Base-by-base conservation (phyloP, 2,113 vertebrate species). In the Colinus virginianus region DNA sequence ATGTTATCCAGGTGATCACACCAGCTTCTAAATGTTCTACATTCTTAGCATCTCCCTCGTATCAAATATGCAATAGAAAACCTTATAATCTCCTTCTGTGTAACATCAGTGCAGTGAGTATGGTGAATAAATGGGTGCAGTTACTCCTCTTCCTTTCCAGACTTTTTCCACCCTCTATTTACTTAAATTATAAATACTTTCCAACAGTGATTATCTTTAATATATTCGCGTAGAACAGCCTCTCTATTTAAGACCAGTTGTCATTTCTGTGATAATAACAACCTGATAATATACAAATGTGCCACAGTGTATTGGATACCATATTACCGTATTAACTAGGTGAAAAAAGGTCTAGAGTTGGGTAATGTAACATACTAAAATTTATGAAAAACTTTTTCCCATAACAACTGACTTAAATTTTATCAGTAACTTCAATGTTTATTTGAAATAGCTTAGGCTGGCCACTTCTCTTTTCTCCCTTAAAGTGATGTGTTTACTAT, bases 121-220 rank as follows among this genome's bases (percentile, higher is more conserved):
- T 2, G 8, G 23, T 45, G n/a, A n/a, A 6, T 90, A 28, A 18
- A 25, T 12, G 13, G 25, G 59, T 64, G 20, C 30, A 55, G 46
- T 51, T 49, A 55, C 48, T 46, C 34, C 34, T 69, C 34, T 17
- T 46, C 32, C 25, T 46, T 42, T 88, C 56, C 38, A 18, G 40
- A 2, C 43, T 28, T 67, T 70, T 53, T 75, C 83, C 69, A 86
- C 17, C 2, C 21, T 5, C 2, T 63, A 20, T 40, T 72, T 77
- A 18, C 48, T 45, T 51, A 20, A 5, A 74, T 10, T 49, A 38
- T 2, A 69, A 58, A 69, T 71, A 30, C 9, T 56, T 78, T 51
- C n/a, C 26, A 34, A 55, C 36, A 62, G 5, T 1, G 0, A 45
- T 62, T 3, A 0, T n/a, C 26, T 84, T 58, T 58, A 45, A 43